Evolutionary conservation across 53 echinoderm and acorn worm species (phyloP), one percentile per base, ranked within the genome.

Genomic region (Antedon mediterranea): DNA sequence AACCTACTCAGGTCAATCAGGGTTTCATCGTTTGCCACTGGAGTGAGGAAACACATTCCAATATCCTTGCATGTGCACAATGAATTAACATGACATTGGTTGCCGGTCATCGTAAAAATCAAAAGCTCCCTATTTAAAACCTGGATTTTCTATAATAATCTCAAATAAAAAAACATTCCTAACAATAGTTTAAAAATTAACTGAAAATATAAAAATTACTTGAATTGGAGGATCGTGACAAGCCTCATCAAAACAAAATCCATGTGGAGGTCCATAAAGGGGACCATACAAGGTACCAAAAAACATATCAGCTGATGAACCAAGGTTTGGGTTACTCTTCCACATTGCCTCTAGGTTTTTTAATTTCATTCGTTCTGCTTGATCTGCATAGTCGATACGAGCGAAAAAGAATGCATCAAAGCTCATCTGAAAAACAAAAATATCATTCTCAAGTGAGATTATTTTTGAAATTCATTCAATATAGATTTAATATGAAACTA

Each of bases 341-440:
- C 76, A 76, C 32, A 76, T 29, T 33, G 27, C 76, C 28, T 76
- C 76, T 34, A 76, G 4, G 32, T 9, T 76, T 28, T 76, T 76
- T 9, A 20, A n/a, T n/a, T 32, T 34, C n/a, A 7, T 6, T 7
- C 76, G 76, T 76, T 33, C 28, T 33, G 28, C 6, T 18, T 76
- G 32, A 33, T 76, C 76, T 7, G 14, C 76, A 76, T 76, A 32
- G 18, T 76, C 76, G 6, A 76, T 32, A 4, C 76, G 32, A 7
- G 76, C 76, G 28, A 76, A 76, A 33, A 76, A 76, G 9, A 33
- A 32, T 33, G 9, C 76, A 76, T 76, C 76, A 20, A 76, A 33
- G 28, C 76, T 34, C 76, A 76, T 76, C 76, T 76, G 34, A 33
- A 34, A 32, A n/a, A n/a, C n/a, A n/a, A n/a, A n/a, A n/a, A n/a